Percentiles rank a stretch among this genome's conserved stretches.
phyloP scores from a whole-genome alignment of 2,113 vertebrate species.

The crab-eating macaque (Macaca fascicularis) region T2T-MFA8v1.1 NC_088395.1:14885501-14886000 shows the following conservation, averaged over 20 bases:
- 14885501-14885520: not conserved
- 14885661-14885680: not conserved
- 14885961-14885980: not conserved
- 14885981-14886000: constrained; percentile 3
- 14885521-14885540: not conserved
- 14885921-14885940: not conserved
- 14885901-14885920: not conserved
- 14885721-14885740: not conserved
- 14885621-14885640: not conserved
- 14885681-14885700: not conserved
- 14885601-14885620: not conserved
- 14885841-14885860: not conserved
- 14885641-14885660: not conserved
- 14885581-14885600: not conserved
- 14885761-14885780: not conserved
- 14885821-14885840: not conserved
- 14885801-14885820: not conserved
- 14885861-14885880: not conserved
- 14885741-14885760: not conserved
- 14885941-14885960: not conserved
- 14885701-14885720: not conserved
- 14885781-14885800: not conserved
- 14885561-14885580: not conserved
- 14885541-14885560: not conserved
- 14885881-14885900: not conserved